phyloP scores from a whole-genome alignment of 2,888 invertebrate genomes.

The Unio pictorum region DNA sequence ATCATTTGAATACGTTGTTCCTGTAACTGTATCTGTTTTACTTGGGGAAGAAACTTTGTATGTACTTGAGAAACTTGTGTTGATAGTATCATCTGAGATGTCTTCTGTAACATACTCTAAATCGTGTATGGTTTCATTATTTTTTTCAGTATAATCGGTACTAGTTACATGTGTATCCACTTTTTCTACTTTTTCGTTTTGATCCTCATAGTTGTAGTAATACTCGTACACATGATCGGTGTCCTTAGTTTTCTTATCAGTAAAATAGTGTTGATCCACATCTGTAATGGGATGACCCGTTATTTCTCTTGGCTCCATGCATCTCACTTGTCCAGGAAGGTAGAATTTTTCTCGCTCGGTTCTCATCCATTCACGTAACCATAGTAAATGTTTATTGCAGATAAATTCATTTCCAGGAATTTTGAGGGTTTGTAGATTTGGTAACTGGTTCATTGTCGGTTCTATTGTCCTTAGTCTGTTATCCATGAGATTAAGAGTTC shows the following conservation, averaged over 20 bases:
- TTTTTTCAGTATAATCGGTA: slow-evolving; percentile 1
- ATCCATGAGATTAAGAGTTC: slow-evolving; percentile 43
- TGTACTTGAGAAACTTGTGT: slow-evolving; percentile 4
- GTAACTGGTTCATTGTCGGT: slow-evolving; percentile 27
- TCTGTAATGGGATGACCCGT: slow-evolving; percentile 30
- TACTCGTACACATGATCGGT: slow-evolving; percentile 1
- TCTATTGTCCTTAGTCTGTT: slow-evolving; percentile 39
- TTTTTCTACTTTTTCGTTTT: not conserved
- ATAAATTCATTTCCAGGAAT: slow-evolving; percentile 85
- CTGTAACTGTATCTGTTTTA: too few relatives aligned
- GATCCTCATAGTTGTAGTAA: not conserved
- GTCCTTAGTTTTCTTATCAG: slow-evolving; percentile 4
- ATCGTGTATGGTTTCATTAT: slow-evolving; percentile 2
- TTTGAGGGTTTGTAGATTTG: slow-evolving; percentile 66
- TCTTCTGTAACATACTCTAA: not conserved
- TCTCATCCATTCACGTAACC: slow-evolving; percentile 77
- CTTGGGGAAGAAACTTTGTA: not conserved
- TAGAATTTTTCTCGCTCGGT: slow-evolving; percentile 30
- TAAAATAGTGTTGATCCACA: slow-evolving; percentile 3
- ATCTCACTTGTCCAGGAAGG: slow-evolving; percentile 28
- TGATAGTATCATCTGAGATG: slow-evolving; percentile 2
- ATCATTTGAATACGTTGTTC: too few relatives aligned
- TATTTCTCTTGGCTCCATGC: slow-evolving; percentile 34
- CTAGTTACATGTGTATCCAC: not conserved
- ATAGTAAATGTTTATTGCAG: slow-evolving; percentile 86